phyloP scores from a whole-genome alignment of 2,797 vertebrate species.

The Acropternis orthonyx region DNA sequence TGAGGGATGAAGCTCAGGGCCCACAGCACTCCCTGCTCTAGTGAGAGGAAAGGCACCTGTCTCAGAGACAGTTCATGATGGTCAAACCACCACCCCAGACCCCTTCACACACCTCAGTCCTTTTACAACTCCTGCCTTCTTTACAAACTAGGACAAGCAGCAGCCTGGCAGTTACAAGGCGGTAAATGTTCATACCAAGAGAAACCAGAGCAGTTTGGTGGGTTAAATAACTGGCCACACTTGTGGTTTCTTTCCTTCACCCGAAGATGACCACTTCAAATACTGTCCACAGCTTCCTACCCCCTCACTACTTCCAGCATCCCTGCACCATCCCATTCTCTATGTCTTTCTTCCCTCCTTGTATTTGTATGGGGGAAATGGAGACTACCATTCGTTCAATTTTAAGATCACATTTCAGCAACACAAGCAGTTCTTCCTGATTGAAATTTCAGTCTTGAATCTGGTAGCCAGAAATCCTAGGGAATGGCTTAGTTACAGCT shows the following conservation, averaged over 20 bases:
- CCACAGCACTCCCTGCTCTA: not conserved
- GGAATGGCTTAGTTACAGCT: constrained; percentile 43
- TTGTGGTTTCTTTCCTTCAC: not conserved
- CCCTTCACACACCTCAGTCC: not conserved
- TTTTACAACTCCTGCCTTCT: not conserved
- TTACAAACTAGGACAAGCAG: not conserved
- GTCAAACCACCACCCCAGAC: not conserved
- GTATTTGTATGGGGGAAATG: not conserved
- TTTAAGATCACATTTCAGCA: not conserved
- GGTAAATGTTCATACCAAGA: not conserved
- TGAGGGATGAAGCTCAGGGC: not conserved
- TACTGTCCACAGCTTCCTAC: not conserved
- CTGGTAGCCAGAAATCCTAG: constrained; percentile 26
- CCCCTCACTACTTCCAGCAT: not conserved
- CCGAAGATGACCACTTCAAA: not conserved
- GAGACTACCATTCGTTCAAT: not conserved
- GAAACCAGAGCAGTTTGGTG: not conserved
- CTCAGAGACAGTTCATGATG: not conserved
- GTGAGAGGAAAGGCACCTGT: not conserved
- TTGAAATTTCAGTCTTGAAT: constrained; percentile 10
- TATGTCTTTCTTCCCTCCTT: not conserved
- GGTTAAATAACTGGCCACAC: not conserved
- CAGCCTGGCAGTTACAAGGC: not conserved
- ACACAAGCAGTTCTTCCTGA: not conserved
- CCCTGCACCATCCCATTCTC: not conserved